Conservation (phyloP, 2,797 vertebrate species). For the Coracias cyanogaster region DNA sequence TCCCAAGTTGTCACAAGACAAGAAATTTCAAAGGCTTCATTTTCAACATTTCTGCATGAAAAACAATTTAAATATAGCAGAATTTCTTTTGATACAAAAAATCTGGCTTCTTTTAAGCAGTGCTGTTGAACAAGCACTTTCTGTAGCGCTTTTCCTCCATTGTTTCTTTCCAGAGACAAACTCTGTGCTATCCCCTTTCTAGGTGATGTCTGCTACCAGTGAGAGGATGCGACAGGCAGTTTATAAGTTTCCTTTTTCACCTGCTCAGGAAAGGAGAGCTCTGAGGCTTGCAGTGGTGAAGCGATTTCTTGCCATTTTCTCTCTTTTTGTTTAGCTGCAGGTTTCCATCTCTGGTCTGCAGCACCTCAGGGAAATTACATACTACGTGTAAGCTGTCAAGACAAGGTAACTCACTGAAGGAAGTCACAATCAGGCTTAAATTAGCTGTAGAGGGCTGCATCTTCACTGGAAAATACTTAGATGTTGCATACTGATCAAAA, state of each 20-base stretch:
- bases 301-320: constrained; percentile 49
- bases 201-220: background rate
- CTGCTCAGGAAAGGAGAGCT: background rate
- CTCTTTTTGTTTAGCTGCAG: constrained; percentile 36
- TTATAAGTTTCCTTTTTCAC: constrained; percentile 28
- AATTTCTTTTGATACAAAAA: constrained; percentile 1
- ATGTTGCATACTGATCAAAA: background rate
- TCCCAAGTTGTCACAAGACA: background rate
- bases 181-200: background rate
- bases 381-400: constrained; percentile 36
- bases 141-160: background rate
- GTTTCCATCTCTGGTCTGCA: constrained; percentile 47
- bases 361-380: constrained; percentile 34
- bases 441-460: background rate
- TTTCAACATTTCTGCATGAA: constrained; percentile 4
- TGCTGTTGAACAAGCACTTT: constrained; percentile 33
- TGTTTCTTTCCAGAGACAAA: constrained; percentile 36
- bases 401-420: constrained; percentile 37
- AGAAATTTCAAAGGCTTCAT: background rate
- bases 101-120: background rate
- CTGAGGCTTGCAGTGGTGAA: background rate
- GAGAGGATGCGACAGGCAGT: constrained; percentile 3
- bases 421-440: constrained; percentile 45
- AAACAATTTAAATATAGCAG: constrained; percentile 23
- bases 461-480: constrained; percentile 14